Conservation (phyloP, 2,113 vertebrate genomes). For the Eubucco bourcierii region DNA sequence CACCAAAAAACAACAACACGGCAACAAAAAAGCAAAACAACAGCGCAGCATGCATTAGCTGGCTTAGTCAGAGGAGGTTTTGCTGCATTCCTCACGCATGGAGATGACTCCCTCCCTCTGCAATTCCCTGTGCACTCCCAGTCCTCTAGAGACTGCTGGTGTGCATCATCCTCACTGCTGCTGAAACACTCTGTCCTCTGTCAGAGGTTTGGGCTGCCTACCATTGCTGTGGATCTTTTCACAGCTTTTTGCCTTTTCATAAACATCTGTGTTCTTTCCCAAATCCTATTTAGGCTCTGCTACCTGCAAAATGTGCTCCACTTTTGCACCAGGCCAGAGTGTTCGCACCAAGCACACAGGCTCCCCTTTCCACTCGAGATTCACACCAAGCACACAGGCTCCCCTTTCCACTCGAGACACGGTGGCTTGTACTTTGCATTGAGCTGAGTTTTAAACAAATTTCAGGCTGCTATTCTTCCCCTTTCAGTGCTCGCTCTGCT, state of each 20-base stretch:
- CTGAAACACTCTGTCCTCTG: not conserved
- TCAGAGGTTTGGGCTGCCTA: not conserved
- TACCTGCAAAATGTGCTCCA: not conserved
- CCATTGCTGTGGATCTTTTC: not conserved
- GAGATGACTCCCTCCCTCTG: slow-evolving; percentile 53
- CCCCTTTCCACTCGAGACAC: not conserved
- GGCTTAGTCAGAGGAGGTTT: slow-evolving; percentile 53
- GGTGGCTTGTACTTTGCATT: not conserved
- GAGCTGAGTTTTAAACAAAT: not conserved
- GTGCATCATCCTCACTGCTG: slow-evolving; percentile 31
- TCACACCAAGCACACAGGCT: not conserved
- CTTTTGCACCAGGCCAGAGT: not conserved
- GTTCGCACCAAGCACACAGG: not conserved
- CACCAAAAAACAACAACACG: not conserved
- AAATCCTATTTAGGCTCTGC: not conserved
- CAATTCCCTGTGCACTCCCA: slow-evolving; percentile 54
- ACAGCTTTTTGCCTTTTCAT: not conserved
- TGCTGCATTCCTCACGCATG: slow-evolving; percentile 45
- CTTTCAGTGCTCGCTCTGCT: not conserved
- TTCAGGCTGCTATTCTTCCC: not conserved
- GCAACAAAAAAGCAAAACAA: too few species aligned
- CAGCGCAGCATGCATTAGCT: not conserved
- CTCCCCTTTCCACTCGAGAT: not conserved
- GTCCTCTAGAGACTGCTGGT: slow-evolving; percentile 17
- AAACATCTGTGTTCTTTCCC: not conserved